A percentile compares a stretch with the other conserved stretches of the same genome.
phyloP scores from a whole-genome alignment of 2,888 invertebrate genomes.

The Epiblema foenella region DNA sequence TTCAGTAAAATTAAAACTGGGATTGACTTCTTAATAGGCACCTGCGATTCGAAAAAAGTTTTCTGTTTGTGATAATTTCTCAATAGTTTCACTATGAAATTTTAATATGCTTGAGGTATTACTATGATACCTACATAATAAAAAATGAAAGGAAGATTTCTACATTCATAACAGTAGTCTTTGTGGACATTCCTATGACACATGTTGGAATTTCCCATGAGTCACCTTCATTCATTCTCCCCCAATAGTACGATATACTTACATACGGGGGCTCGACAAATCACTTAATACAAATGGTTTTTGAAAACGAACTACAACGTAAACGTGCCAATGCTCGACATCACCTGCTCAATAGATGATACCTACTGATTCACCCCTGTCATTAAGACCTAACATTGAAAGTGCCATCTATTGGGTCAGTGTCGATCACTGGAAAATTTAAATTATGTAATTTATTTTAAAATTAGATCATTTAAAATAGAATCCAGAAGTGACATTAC shows the following conservation, averaged over 20 bases:
- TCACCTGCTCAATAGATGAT: too few species aligned
- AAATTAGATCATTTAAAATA: too few species aligned
- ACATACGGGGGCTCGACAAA: too few species aligned
- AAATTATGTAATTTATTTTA: too few species aligned
- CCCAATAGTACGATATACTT: neutral
- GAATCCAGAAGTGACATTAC: neutral
- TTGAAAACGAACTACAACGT: too few species aligned
- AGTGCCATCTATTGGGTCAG: too few species aligned
- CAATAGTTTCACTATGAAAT: neutral
- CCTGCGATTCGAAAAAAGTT: neutral
- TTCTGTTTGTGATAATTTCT: too few species aligned
- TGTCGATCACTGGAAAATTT: too few species aligned
- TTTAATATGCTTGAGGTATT: neutral
- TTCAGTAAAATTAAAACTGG: neutral
- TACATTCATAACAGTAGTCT: neutral
- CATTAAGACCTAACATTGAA: too few species aligned
- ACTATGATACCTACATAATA: neutral
- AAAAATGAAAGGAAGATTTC: neutral
- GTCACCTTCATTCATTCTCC: neutral
- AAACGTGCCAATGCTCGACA: too few species aligned
- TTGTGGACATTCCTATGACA: neutral
- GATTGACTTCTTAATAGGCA: neutral
- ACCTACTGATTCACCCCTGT: too few species aligned
- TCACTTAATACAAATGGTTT: too few species aligned
- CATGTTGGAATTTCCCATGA: conserved; percentile 9